A percentile compares a stretch with the other conserved stretches of the same genome.
phyloP scores from a whole-genome alignment of 2,113 vertebrate species.

The Gymnogyps californianus region DNA sequence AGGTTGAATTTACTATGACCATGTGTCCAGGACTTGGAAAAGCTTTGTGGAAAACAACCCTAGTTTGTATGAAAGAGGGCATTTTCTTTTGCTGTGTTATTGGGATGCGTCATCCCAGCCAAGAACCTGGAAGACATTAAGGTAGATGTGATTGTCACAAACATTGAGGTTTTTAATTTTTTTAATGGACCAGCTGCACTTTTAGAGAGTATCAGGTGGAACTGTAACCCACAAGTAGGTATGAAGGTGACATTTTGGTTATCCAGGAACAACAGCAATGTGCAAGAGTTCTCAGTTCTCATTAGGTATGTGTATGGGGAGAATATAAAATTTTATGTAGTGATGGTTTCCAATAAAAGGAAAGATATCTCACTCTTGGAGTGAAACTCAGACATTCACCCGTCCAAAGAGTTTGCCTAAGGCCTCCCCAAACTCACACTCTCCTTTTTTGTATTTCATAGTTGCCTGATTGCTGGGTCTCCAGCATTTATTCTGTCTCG shows the following conservation, averaged over 20 bases:
- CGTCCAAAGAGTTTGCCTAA: neutral
- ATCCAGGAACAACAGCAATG: conserved; percentile 30
- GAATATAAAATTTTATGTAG: conserved; percentile 32
- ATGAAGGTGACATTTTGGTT: conserved; percentile 34
- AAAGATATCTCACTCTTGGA: conserved; percentile 40
- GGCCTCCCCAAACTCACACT: neutral
- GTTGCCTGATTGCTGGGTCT: neutral
- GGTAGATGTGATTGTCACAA: conserved; percentile 34
- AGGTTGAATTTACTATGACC: conserved; percentile 19
- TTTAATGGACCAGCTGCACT: neutral
- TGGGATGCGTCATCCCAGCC: neutral
- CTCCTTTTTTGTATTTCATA: neutral
- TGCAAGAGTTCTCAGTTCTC: conserved; percentile 2
- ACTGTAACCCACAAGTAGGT: neutral
- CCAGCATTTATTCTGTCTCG: neutral
- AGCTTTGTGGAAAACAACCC: conserved; percentile 35
- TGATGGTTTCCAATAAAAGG: conserved; percentile 42
- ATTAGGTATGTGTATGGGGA: neutral
- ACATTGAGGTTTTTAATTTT: neutral
- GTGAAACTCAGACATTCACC: neutral
- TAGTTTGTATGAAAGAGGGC: conserved; percentile 41
- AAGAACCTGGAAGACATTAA: conserved; percentile 59
- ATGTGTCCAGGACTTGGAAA: conserved; percentile 1
- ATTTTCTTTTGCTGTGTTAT: conserved; percentile 21
- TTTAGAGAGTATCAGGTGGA: neutral